Evolutionary conservation across 2,888 invertebrate species (phyloP).

Genomic region (Cephus sareptanus): DNA sequence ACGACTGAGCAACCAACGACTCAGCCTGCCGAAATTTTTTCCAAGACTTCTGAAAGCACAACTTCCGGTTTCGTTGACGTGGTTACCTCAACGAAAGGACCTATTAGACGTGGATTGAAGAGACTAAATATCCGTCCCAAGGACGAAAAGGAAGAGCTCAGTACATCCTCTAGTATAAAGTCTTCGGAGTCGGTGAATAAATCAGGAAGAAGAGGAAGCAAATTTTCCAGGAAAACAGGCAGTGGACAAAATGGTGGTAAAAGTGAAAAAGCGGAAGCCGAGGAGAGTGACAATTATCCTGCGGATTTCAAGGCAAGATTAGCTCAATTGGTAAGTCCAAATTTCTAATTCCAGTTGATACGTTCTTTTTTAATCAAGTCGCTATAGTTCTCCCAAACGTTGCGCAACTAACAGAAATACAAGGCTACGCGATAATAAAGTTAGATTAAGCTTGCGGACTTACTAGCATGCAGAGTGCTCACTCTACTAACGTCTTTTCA

Average conservation of each 20-base stretch:
- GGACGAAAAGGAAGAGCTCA: constrained; percentile 25
- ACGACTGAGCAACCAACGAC: constrained; percentile 13
- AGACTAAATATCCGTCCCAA: constrained; percentile 24
- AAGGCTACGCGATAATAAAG: not conserved
- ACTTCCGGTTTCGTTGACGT: not conserved
- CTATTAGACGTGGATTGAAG: constrained; percentile 25
- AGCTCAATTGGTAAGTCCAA: constrained; percentile 54
- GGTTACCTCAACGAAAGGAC: not conserved
- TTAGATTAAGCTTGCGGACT: not conserved
- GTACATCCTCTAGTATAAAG: constrained; percentile 15
- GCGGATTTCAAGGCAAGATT: constrained; percentile 58
- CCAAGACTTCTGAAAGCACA: constrained; percentile 23
- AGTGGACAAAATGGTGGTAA: constrained; percentile 7
- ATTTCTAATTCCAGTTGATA: not conserved
- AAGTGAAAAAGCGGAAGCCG: constrained; percentile 29
- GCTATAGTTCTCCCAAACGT: not conserved
- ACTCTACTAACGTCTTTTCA: not conserved
- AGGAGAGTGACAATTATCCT: constrained; percentile 59
- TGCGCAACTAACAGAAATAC: not conserved
- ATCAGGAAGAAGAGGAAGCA: constrained; percentile 41
- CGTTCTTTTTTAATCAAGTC: not conserved
- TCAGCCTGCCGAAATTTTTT: not conserved
- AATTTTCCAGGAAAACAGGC: constrained; percentile 40
- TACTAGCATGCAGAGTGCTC: not conserved
- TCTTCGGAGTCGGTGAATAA: constrained; percentile 6